A percentile compares a stretch with the other conserved stretches of the same genome.
These are phyloP conservation scores for Agonopterix arenella DNA, from an alignment of 2,888 invertebrate genomes.

Conservation along the genomic window DNA sequence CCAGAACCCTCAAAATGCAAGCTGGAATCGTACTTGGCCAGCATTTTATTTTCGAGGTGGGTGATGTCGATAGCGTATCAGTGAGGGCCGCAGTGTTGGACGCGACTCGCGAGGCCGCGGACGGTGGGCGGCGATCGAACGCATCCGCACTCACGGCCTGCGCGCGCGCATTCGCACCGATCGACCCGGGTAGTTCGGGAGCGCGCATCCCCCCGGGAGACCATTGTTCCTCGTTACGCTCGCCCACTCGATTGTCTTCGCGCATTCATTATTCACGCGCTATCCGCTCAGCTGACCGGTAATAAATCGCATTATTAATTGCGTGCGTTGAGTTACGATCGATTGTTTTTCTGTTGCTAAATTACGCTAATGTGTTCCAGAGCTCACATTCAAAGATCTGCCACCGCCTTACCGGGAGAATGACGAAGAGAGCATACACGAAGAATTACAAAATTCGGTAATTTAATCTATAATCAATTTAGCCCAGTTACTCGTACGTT, in stretches of 20 bases:
- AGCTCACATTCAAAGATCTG: slow-evolving; percentile 53
- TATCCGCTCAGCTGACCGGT: slow-evolving; percentile 25
- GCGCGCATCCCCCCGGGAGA: slow-evolving; percentile 35
- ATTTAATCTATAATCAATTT: neutral
- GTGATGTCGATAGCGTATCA: slow-evolving; percentile 38
- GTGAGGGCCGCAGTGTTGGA: slow-evolving; percentile 25
- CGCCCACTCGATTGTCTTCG: slow-evolving; percentile 42
- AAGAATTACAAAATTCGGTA: slow-evolving; percentile 5
- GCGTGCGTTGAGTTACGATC: slow-evolving; percentile 35
- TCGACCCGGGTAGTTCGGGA: slow-evolving; percentile 22
- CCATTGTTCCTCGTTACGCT: slow-evolving; percentile 34
- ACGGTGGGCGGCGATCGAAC: slow-evolving; percentile 32
- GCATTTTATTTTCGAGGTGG: slow-evolving; percentile 26
- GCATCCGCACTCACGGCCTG: neutral
- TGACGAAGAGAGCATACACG: slow-evolving; percentile 20
- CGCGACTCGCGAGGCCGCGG: slow-evolving; percentile 40
- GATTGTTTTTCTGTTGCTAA: slow-evolving; percentile 36
- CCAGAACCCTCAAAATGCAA: too few species aligned
- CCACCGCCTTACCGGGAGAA: slow-evolving; percentile 63
- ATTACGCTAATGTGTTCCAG: slow-evolving; percentile 34
- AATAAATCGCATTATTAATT: slow-evolving; percentile 40
- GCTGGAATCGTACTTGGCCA: too few species aligned
- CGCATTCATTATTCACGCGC: slow-evolving; percentile 6
- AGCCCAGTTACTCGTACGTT: neutral
- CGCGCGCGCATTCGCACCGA: slow-evolving; percentile 17